Evolutionary conservation across 2,888 invertebrate genomes (phyloP).

Genomic region (Meta bourneti): DNA sequence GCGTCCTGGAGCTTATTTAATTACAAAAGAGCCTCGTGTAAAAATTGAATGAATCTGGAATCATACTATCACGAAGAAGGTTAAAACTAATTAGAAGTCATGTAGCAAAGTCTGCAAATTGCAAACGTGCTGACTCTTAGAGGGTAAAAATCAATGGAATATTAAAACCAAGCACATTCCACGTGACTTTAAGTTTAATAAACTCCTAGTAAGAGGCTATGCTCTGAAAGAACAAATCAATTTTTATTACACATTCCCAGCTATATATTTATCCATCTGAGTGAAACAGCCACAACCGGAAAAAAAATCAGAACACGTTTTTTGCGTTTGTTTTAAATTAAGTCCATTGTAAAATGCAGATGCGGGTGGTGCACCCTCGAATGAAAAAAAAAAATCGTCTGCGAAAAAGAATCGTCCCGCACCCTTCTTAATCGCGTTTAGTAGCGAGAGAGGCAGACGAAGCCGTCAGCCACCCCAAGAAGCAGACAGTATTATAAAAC

Average conservation of each 20-base stretch:
- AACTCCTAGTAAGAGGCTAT: neutral
- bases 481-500: conserved; percentile 46
- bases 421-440: conserved; percentile 46
- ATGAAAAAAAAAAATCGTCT: conserved; percentile 17
- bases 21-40: too few species aligned
- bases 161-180: too few species aligned
- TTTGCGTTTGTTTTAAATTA: conserved; percentile 25
- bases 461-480: conserved; percentile 28
- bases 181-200: too few species aligned
- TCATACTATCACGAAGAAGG: too few species aligned
- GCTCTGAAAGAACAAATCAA: neutral
- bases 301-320: conserved; percentile 2
- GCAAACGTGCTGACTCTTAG: too few species aligned
- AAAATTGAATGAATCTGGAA: too few species aligned
- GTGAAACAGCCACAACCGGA: neutral
- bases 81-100: too few species aligned
- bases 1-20: too few species aligned
- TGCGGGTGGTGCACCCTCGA: conserved; percentile 2
- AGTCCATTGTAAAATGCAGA: conserved; percentile 18
- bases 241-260: neutral
- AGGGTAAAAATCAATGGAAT: too few species aligned
- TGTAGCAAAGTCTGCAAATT: too few species aligned
- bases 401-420: neutral
- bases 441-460: conserved; percentile 18
- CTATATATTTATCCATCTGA: conserved; percentile 2